A percentile compares a stretch with the other conserved stretches of the same genome.
phyloP scores from a whole-genome alignment of 2,113 vertebrate genomes.

The Chaenogobius annularis region DNA sequence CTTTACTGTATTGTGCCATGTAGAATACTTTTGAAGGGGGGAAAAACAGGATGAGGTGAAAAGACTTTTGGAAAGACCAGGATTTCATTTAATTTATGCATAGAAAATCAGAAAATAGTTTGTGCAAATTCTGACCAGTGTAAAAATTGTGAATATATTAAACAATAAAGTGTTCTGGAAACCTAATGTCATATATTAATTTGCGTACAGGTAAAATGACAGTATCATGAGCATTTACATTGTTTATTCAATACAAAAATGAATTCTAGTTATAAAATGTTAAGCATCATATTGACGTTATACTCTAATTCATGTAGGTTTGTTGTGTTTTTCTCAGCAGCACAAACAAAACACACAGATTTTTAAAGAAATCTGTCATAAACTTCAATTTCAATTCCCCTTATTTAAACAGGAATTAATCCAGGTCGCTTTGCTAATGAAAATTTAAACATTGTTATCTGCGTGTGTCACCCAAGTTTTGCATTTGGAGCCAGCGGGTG shows the following conservation, averaged over 20 bases:
- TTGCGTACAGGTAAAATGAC: too few relatives aligned
- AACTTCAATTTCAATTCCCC: background rate
- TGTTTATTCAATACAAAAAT: background rate
- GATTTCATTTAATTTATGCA: too few relatives aligned
- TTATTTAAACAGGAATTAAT: constrained; percentile 22
- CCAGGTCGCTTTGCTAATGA: constrained; percentile 18
- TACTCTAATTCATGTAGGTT: background rate
- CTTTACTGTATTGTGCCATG: too few relatives aligned
- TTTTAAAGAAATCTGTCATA: constrained; percentile 7
- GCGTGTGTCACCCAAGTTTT: constrained; percentile 40
- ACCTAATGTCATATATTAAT: too few relatives aligned
- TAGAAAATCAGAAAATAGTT: too few relatives aligned
- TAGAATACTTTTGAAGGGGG: too few relatives aligned
- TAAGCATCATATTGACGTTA: background rate
- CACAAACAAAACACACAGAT: background rate
- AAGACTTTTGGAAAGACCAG: too few relatives aligned
- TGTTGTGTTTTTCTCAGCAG: background rate
- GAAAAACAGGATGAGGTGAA: too few relatives aligned
- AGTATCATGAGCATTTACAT: too few relatives aligned
- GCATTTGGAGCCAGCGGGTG: constrained; percentile 39
- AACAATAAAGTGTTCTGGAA: too few relatives aligned
- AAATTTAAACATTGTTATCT: constrained; percentile 30
- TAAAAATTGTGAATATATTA: too few relatives aligned
- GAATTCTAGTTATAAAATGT: background rate
- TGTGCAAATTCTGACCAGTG: too few relatives aligned